These are phyloP conservation scores for Pissodes strobi DNA, from an alignment of 1,140 invertebrate genomes.

Conservation along the genomic window DNA sequence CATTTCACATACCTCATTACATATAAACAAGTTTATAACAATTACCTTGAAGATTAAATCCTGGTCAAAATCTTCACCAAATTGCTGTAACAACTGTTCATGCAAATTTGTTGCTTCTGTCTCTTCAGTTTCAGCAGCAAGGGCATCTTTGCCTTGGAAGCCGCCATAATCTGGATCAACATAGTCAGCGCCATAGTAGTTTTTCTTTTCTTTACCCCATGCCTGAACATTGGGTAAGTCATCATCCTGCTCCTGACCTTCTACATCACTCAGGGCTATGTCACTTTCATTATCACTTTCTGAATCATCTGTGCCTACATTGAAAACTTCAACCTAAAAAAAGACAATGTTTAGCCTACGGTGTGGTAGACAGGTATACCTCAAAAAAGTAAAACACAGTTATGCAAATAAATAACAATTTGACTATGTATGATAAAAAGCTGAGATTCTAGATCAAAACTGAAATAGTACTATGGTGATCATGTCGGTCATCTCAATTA, in stretches of 20 bases:
- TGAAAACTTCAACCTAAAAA: constrained; percentile 57
- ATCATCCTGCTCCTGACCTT: constrained; percentile 68
- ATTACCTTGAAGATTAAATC: constrained; percentile 62
- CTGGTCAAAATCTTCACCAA: constrained; percentile 79
- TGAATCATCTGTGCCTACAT: constrained; percentile 50
- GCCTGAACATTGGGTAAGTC: constrained; percentile 77
- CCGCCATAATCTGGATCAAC: constrained; percentile 83
- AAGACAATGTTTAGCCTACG: no score
- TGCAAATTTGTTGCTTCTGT: constrained; percentile 83
- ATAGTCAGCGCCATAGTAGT: constrained; percentile 86
- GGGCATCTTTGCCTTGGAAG: constrained; percentile 72
- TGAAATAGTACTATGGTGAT: no score
- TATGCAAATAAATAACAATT: no score
- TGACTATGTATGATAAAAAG: no score
- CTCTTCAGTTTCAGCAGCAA: constrained; percentile 80
- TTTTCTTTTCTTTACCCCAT: constrained; percentile 81
- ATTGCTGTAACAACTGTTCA: constrained; percentile 72
- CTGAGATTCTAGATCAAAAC: no score
- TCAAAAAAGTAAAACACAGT: no score
- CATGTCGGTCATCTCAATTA: no score
- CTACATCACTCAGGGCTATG: constrained; percentile 71
- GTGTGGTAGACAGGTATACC: no score
- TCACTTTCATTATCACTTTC: constrained; percentile 52
- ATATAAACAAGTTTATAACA: no score
- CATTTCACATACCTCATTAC: no score